phyloP scores from a whole-genome alignment of 2,888 invertebrate genomes.

The Lucinisca nassula region DNA sequence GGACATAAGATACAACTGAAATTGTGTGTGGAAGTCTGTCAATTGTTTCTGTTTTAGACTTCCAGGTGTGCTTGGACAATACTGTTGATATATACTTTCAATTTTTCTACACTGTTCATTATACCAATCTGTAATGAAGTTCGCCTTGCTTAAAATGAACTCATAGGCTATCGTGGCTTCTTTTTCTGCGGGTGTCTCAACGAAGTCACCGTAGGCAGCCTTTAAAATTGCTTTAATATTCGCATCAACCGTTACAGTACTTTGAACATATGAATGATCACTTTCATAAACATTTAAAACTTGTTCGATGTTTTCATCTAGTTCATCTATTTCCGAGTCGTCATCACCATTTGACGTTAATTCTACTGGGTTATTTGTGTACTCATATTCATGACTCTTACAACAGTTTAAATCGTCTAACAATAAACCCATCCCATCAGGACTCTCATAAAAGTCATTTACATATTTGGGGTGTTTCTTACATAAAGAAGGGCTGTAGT shows the following conservation, averaged over 20 bases:
- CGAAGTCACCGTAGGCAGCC: background rate
- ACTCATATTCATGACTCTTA: background rate
- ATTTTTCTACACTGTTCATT: background rate
- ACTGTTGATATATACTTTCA: background rate
- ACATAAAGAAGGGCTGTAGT: background rate
- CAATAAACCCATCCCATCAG: background rate
- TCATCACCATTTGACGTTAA: background rate
- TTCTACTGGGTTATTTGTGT: background rate
- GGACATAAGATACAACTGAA: constrained; percentile 5
- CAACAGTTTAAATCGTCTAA: background rate
- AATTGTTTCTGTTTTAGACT: constrained; percentile 2
- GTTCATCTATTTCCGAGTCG: background rate
- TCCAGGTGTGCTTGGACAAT: background rate
- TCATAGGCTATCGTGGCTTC: background rate
- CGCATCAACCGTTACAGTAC: background rate
- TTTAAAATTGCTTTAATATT: background rate
- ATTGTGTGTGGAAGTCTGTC: constrained; percentile 14
- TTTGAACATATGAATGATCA: background rate
- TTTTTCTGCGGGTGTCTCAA: constrained; percentile 10
- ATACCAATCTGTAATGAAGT: constrained; percentile 2
- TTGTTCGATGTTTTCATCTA: background rate
- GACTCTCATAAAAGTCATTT: background rate
- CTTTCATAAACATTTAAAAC: background rate
- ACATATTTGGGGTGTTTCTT: background rate
- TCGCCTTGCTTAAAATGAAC: background rate